Conservation (phyloP, 2,797 vertebrate species). For the Hippocampus kuda region DNA sequence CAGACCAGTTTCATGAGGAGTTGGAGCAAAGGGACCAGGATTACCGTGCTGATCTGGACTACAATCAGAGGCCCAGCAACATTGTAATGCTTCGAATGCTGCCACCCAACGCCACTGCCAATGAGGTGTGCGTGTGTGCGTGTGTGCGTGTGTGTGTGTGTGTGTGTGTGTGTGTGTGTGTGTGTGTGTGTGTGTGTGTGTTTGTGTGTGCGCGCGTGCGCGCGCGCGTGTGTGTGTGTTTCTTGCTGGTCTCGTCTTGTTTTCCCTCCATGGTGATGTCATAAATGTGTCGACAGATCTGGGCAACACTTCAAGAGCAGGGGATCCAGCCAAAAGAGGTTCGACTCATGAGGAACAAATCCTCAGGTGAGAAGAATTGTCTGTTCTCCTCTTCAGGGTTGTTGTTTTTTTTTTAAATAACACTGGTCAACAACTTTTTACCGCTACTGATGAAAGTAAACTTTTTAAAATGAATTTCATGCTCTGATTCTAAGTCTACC, state of each 20-base stretch:
- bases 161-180: too few relatives aligned
- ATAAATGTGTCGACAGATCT: conserved; percentile 63
- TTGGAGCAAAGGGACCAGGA: conserved; percentile 82
- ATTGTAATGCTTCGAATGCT: conserved; percentile 92
- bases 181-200: too few relatives aligned
- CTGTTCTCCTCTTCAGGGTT: conserved; percentile 9
- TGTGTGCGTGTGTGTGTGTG: too few relatives aligned
- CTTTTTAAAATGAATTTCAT: too few relatives aligned
- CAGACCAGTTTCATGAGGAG: conserved; percentile 54
- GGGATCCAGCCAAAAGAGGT: conserved; percentile 81
- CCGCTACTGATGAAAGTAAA: too few relatives aligned
- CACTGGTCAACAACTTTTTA: not conserved
- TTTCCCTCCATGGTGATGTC: not conserved
- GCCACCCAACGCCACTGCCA: conserved; percentile 78
- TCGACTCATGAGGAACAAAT: conserved; percentile 88
- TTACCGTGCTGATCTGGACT: conserved; percentile 77
- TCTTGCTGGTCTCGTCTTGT: not conserved
- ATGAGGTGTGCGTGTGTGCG: conserved; percentile 64
- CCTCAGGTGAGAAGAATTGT: conserved; percentile 77
- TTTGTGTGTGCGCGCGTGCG: too few relatives aligned
- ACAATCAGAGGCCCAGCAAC: conserved; percentile 80
- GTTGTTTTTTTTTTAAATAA: not conserved
- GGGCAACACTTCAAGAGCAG: conserved; percentile 78
- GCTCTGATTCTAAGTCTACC: too few relatives aligned
- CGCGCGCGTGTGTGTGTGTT: too few relatives aligned